Base-by-base conservation (phyloP, 2,888 invertebrate species). In the Pyrocoelia pectoralis region DNA sequence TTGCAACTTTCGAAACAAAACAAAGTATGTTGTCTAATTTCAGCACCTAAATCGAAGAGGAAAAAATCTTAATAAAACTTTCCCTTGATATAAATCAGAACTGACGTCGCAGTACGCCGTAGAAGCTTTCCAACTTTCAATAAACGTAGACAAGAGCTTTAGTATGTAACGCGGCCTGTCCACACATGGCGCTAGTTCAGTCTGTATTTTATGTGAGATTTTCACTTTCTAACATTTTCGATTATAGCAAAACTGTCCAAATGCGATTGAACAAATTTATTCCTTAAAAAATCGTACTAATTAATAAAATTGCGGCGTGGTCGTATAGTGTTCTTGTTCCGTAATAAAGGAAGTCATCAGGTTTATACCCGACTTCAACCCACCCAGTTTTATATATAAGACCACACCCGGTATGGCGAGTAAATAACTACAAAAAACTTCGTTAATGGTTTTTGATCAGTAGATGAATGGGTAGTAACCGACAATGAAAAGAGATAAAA, bases 141-240 rank as follows among this genome's bases (percentile, higher is more conserved):
- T 66, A 66, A 65, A 59, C 55, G 66, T 28, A 59, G 62, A 65
- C 66, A 62, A 55, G 56, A 28, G 62, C 55, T 57, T 64, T 65
- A 65, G 65, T 61, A 65, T 61, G 65, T 65, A 60, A 15, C 61
- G 49, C 53, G 53, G 64, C 17, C 61, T 53, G 41, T 61, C 60
- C 65, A 65, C 61, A 65, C 61, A 61, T 61, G 61, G 40, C 46
- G 51, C 51, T 54, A 24, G 18, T 38, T 54, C 54, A 28, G 29
- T 41, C 41, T 43, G 41, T 52, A 19, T 52, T 52, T 58, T 38
- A 33, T 28, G 53, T 18, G 14, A 12, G 52, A 48, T 48, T 53
- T 56, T 49, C 56, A 43, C 52, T 55, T 54, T 55, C 38, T 24
- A 12, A 28, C 41, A 17, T 54, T 54, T 54, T 24, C 4, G 15